These are phyloP conservation scores for Zoanthus sansibaricus DNA, from an alignment of 92 coral and sea anemone genomes.

Conservation along the genomic window DNA sequence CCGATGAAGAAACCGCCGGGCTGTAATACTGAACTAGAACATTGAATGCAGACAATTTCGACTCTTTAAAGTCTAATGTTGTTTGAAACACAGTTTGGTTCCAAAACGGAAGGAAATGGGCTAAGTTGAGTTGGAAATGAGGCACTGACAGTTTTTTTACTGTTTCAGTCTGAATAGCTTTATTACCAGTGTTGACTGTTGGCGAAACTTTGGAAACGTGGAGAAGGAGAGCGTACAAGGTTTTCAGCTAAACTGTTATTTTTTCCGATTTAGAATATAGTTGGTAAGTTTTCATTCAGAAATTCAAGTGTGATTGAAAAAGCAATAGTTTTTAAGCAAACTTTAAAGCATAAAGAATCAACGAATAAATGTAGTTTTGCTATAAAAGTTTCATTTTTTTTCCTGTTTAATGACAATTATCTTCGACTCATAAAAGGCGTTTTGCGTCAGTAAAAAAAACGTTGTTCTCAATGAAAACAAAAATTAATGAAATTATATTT, in stretches of 20 bases:
- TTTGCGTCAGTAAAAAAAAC: not conserved
- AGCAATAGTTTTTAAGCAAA: not conserved
- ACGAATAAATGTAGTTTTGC: not conserved
- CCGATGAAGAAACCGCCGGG: not conserved
- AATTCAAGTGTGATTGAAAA: not conserved
- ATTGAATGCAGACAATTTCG: conserved; percentile 21
- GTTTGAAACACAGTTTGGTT: conserved; percentile 47
- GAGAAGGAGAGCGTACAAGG: not conserved
- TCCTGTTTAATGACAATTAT: not conserved
- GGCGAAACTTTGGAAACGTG: not conserved
- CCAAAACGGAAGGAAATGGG: conserved; percentile 52
- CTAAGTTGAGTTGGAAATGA: conserved; percentile 21
- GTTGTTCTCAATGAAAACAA: not conserved
- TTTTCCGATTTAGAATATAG: not conserved
- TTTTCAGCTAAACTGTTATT: not conserved
- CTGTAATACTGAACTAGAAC: not conserved
- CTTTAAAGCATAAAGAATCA: not conserved
- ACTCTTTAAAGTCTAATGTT: conserved; percentile 21
- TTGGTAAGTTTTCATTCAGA: not conserved
- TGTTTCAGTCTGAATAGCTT: not conserved
- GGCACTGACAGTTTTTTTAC: conserved; percentile 18
- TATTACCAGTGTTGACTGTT: not conserved
- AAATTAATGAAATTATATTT: not conserved
- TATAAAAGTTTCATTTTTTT: conserved; percentile 15
- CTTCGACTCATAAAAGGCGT: not conserved